A percentile compares a stretch with the other conserved stretches of the same genome.
Conservation (phyloP, 1,140 invertebrate species). For the Drosophila suzukii region DNA sequence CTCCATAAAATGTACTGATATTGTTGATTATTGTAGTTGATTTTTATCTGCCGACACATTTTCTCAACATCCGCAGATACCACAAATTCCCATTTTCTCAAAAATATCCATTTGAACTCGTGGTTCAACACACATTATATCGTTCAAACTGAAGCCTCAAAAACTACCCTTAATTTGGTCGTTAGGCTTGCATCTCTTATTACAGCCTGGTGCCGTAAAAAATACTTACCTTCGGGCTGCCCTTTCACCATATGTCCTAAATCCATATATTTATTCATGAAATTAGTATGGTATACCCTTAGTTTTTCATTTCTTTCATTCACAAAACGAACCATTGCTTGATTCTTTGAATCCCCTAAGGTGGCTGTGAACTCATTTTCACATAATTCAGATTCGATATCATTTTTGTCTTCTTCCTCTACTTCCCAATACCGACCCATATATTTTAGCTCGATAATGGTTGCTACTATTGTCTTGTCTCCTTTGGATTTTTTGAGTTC, state of each 20-base stretch:
- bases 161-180: background rate
- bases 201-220: background rate
- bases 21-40: too few species aligned
- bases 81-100: too few species aligned
- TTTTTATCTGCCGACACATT: too few species aligned
- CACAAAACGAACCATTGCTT: background rate
- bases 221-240: background rate
- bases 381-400: too few species aligned
- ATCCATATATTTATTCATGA: background rate
- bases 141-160: slow-evolving; percentile 1
- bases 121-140: background rate
- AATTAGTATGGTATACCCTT: background rate
- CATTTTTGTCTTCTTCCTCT: too few species aligned
- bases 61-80: too few species aligned
- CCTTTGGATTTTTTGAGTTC: too few species aligned
- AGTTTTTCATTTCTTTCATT: background rate
- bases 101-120: background rate
- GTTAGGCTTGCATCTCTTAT: too few species aligned
- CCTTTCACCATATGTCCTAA: background rate
- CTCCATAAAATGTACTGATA: too few species aligned
- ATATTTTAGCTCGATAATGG: too few species aligned
- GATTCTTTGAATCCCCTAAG: background rate
- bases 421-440: too few species aligned
- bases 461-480: too few species aligned
- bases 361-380: background rate